Evolutionary conservation across 1,140 invertebrate species (phyloP).

Genomic region (Oryctes rhinoceros): DNA sequence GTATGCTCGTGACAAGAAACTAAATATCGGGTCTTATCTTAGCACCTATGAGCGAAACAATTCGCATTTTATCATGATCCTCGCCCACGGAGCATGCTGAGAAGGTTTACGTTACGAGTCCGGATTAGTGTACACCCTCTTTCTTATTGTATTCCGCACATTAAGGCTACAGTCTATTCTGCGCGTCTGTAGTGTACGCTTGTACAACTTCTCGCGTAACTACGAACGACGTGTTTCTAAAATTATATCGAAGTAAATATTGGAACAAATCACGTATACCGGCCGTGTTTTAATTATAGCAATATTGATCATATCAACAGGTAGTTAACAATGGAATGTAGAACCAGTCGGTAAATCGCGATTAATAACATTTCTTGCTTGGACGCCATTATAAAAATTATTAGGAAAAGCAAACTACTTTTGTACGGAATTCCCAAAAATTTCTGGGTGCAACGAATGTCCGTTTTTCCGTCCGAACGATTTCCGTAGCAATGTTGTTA

Average conservation of each 20-base stretch:
- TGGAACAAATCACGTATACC: not conserved
- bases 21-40: constrained; percentile 35
- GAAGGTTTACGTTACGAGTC: constrained; percentile 1
- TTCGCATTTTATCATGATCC: constrained; percentile 30
- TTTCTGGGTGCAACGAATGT: no score
- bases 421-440: no score
- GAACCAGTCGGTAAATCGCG: not conserved
- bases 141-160: constrained; percentile 13
- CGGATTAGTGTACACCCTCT: constrained; percentile 6
- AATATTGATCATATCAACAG: not conserved
- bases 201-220: no score
- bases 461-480: no score
- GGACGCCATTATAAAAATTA: no score
- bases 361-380: no score
- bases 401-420: no score
- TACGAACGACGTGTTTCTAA: not conserved
- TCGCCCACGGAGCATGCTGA: constrained; percentile 12
- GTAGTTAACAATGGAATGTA: not conserved
- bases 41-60: constrained; percentile 35
- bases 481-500: no score
- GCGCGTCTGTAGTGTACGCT: no score
- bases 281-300: not conserved
- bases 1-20: constrained; percentile 28
- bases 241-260: not conserved
- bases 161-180: not conserved